A percentile compares a stretch with the other conserved stretches of the same genome.
phyloP scores from a whole-genome alignment of 2,888 invertebrate genomes.

The Drosophila tripunctata region DNA sequence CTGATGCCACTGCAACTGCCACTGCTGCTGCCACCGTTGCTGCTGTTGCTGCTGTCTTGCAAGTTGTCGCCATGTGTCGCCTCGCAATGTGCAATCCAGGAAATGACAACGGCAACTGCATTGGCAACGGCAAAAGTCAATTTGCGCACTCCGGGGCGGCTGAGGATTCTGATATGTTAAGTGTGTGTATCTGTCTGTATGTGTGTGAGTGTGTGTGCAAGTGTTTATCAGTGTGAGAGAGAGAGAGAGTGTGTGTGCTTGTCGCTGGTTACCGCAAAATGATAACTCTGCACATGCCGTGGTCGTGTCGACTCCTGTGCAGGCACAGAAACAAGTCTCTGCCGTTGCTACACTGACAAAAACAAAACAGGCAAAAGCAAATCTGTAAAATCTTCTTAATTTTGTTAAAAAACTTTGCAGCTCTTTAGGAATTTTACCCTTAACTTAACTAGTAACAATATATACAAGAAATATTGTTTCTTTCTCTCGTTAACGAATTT shows the following conservation, averaged over 20 bases:
- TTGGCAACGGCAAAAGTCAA: conserved; percentile 78
- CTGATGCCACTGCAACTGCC: conserved; percentile 11
- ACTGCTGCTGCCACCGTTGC: conserved; percentile 7
- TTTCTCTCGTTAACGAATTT: too few relatives aligned
- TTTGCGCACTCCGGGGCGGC: conserved; percentile 67
- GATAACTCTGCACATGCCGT: conserved; percentile 69
- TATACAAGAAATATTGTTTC: too few relatives aligned
- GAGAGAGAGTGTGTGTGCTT: conserved; percentile 26
- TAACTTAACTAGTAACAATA: too few relatives aligned
- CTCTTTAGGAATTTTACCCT: too few relatives aligned
- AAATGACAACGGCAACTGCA: conserved; percentile 79
- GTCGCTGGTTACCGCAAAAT: conserved; percentile 67
- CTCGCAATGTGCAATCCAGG: conserved; percentile 71
- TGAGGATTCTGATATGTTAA: conserved; percentile 51
- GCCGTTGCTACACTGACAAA: not conserved
- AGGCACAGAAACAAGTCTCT: not conserved
- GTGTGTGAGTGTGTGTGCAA: conserved; percentile 10
- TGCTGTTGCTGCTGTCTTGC: conserved; percentile 58
- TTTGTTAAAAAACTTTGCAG: too few relatives aligned
- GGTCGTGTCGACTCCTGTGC: conserved; percentile 35
- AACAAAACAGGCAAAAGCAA: not conserved
- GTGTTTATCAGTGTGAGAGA: conserved; percentile 11
- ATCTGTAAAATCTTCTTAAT: too few relatives aligned
- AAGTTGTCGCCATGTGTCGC: conserved; percentile 79
- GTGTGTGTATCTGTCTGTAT: conserved; percentile 19